phyloP scores from a whole-genome alignment of 2,113 vertebrate species.

The Upupa epops region DNA sequence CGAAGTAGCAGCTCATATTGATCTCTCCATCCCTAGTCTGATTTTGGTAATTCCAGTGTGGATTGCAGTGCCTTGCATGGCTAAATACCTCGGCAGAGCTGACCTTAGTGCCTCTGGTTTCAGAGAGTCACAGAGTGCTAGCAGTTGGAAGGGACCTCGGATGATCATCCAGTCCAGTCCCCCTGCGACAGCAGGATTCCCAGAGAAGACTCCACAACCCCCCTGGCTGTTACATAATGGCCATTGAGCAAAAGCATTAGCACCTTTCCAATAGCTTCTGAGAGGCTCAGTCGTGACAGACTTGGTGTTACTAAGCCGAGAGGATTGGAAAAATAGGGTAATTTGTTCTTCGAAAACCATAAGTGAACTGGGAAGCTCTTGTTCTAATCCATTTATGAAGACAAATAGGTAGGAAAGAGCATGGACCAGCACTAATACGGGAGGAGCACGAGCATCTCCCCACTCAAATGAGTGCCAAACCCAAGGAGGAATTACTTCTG shows the following conservation, averaged over 20 bases:
- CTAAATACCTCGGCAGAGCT: neutral
- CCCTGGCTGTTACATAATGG: neutral
- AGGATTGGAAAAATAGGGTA: neutral
- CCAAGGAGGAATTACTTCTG: neutral
- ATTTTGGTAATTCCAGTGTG: neutral
- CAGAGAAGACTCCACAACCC: too few relatives aligned
- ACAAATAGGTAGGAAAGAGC: neutral
- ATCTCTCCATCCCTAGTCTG: neutral
- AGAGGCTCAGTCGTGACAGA: neutral
- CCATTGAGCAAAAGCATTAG: neutral
- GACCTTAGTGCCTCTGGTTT: neutral
- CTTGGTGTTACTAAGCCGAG: neutral
- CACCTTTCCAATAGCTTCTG: neutral
- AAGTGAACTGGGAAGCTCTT: neutral
- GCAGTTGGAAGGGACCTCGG: too few relatives aligned
- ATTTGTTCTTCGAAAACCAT: neutral
- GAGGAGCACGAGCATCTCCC: neutral
- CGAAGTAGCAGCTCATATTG: neutral
- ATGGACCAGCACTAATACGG: neutral
- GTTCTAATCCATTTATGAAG: neutral
- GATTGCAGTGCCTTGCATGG: neutral
- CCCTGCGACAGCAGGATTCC: too few relatives aligned
- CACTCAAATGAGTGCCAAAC: neutral
- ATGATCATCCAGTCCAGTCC: too few relatives aligned
- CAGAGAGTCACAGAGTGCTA: too few relatives aligned